Base-by-base conservation (phyloP, 2,797 vertebrate species). In the Oryzias dopingdopingensis region DNA sequence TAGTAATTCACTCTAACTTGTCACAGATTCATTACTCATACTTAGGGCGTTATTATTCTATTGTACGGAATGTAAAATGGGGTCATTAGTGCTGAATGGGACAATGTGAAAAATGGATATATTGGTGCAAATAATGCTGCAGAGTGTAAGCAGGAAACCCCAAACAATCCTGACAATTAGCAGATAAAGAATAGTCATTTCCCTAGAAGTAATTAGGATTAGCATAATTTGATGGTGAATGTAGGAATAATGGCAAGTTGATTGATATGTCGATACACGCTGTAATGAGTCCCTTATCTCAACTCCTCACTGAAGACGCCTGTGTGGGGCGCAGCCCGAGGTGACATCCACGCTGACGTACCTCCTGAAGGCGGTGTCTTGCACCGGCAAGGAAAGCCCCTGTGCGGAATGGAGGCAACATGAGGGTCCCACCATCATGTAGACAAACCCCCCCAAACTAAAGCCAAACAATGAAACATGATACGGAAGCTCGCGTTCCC, bases 161-260 rank as follows among this genome's bases (percentile, higher is more conserved):
- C 76, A 85, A 89, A 90, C 86, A 89, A 84, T 86, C 79, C 75
- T 20, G 43, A 86, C 86, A 84, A 86, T 89, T 89, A 88, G 81
- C 76, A 81, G 86, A 89, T 88, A 88, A 89, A 88, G 82, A 86
- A 85, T 86, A 79, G 78, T 83, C 80, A 89, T 88, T 86, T 85
- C 80, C 84, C 84, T 70, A 66, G 57, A 78, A 83, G 84, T 88
- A 88, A 89, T 90, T 89, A 89, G 83, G 88, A 89, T 90, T 90
- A 86, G 86, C 89, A 89, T 90, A 89, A 89, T 90, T 84, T 86
- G 85, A 84, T 65, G 46, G 81, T 56, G 77, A 83, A 73, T 80
- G 80, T 79, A 86, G 84, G 86, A 87, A 83, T 84, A 85, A 87
- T 81, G 85, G 78, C 73, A 74, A 77, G 68, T 77, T 86, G 86